Evolutionary conservation across 2,888 invertebrate genomes (phyloP).

Genomic region (Patella depressa): DNA sequence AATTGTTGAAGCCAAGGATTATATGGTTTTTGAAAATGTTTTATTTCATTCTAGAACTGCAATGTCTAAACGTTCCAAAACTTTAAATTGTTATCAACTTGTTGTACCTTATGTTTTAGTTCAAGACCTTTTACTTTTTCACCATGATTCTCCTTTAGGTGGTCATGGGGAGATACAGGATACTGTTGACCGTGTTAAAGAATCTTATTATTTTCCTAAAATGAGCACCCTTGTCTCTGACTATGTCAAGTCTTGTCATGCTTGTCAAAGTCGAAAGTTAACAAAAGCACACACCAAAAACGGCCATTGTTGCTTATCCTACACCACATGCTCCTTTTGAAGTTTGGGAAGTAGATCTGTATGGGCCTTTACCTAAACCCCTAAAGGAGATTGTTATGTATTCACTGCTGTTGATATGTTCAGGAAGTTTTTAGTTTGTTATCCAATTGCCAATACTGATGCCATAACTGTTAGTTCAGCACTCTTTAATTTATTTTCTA

Average conservation of each 20-base stretch:
- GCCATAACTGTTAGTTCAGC: constrained; percentile 22
- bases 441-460: constrained; percentile 23
- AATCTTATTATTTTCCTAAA: constrained; percentile 25
- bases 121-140: constrained; percentile 22
- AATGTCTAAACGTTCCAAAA: constrained; percentile 27
- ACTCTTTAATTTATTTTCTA: constrained; percentile 19
- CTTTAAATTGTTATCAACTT: constrained; percentile 25
- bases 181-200: constrained; percentile 25
- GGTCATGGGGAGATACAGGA: constrained; percentile 32
- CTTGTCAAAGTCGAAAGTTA: constrained; percentile 27
- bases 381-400: constrained; percentile 23
- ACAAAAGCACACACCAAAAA: constrained; percentile 21
- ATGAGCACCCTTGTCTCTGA: constrained; percentile 19
- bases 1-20: constrained; percentile 29
- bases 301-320: constrained; percentile 19
- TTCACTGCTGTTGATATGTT: constrained; percentile 27
- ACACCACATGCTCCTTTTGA: constrained; percentile 27
- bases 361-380: constrained; percentile 24
- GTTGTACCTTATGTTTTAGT: constrained; percentile 27
- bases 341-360: constrained; percentile 28
- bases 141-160: constrained; percentile 28
- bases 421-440: constrained; percentile 17
- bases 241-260: constrained; percentile 25
- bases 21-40: constrained; percentile 25
- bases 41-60: constrained; percentile 28